These are phyloP conservation scores for Oophaga sylvatica DNA, from an alignment of 2,797 vertebrate genomes.

Conservation along the genomic window DNA sequence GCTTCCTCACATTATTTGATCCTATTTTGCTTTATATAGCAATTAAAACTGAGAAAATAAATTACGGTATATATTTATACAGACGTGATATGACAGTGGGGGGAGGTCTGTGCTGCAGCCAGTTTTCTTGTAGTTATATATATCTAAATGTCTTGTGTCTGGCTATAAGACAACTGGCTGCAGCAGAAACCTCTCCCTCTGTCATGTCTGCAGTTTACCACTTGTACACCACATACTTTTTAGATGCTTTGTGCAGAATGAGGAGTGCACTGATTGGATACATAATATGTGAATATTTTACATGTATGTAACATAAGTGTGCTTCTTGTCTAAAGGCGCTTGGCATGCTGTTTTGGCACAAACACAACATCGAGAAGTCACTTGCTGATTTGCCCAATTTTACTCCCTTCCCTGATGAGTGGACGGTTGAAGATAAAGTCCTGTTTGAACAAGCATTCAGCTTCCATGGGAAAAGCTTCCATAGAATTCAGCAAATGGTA, in stretches of 20 bases:
- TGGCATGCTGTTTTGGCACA: conserved; percentile 99
- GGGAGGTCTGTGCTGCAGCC: too few relatives aligned
- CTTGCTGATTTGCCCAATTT: conserved; percentile 96
- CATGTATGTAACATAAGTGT: neutral
- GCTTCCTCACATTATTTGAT: too few relatives aligned
- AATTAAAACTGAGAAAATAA: too few relatives aligned
- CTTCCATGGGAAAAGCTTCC: conserved; percentile 98
- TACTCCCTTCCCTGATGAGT: conserved; percentile 97
- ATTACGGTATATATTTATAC: too few relatives aligned
- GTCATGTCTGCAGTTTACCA: too few relatives aligned
- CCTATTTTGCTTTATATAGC: too few relatives aligned
- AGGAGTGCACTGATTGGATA: neutral
- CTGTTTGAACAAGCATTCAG: conserved; percentile 98
- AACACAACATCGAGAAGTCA: conserved; percentile 97
- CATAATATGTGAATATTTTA: neutral
- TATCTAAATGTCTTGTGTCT: too few relatives aligned
- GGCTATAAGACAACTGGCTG: too few relatives aligned
- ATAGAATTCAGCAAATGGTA: conserved; percentile 99
- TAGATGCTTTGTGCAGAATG: neutral
- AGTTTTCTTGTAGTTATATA: too few relatives aligned
- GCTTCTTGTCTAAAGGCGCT: conserved; percentile 82
- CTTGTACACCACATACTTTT: too few relatives aligned
- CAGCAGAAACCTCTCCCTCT: too few relatives aligned
- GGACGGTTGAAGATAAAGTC: conserved; percentile 98
- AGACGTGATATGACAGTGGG: too few relatives aligned